These are phyloP conservation scores for Chydorus sphaericus DNA, from an alignment of 2,888 invertebrate species.

Conservation along the genomic window DNA sequence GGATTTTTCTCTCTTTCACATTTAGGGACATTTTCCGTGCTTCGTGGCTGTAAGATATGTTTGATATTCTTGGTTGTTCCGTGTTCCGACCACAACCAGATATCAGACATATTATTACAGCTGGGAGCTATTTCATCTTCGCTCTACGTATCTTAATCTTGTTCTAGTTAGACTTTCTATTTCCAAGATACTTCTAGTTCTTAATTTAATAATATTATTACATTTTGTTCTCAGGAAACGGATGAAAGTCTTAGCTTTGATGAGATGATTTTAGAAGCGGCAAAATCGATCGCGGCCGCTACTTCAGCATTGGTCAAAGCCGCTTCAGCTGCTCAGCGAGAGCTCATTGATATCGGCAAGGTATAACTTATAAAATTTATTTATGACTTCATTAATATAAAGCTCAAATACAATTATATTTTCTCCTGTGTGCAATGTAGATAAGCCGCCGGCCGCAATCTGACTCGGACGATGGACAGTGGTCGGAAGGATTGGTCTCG, in stretches of 20 bases:
- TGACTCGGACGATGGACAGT: slow-evolving; percentile 89
- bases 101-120: slow-evolving; percentile 99
- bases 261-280: slow-evolving; percentile 96
- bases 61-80: slow-evolving; percentile 99
- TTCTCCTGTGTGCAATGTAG: slow-evolving; percentile 21
- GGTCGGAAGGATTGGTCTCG: slow-evolving; percentile 93
- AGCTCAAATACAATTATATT: not conserved
- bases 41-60: slow-evolving; percentile 81
- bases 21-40: no score
- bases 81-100: slow-evolving; percentile 69
- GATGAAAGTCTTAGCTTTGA: slow-evolving; percentile 95
- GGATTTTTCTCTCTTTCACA: no score
- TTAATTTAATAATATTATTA: no score
- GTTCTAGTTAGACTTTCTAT: not conserved
- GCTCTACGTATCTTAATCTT: not conserved
- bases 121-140: slow-evolving; percentile 27
- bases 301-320: slow-evolving; percentile 93
- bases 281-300: slow-evolving; percentile 92
- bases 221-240: slow-evolving; percentile 69
- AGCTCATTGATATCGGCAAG: slow-evolving; percentile 79
- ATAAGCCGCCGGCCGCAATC: slow-evolving; percentile 61
- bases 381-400: not conserved
- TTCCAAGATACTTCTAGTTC: not conserved
- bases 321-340: slow-evolving; percentile 91
- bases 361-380: slow-evolving; percentile 30